Base-by-base conservation (phyloP, 2,888 invertebrate species). In the Phortica okadai region DNA sequence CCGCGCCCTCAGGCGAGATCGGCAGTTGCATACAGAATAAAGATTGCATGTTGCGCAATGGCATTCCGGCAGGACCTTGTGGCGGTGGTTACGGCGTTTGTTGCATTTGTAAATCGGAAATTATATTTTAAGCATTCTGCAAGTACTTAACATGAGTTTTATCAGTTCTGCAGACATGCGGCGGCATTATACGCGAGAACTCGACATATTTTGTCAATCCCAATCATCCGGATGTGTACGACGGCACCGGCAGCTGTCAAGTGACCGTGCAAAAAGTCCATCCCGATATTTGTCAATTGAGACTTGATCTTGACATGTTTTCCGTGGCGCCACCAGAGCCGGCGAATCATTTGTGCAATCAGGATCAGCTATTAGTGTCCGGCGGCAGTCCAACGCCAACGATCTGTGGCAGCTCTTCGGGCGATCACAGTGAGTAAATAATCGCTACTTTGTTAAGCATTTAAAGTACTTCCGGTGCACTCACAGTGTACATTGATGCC, bases 161-260 rank as follows among this genome's bases (percentile, higher is more conserved):
- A 62, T 11, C 44, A 97, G 97, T 96, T 89, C 93, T 96, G 89
- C 94, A 94, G 62, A 94, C 95, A 2, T 97, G 97, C 82, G 97
- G 96, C 0, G 95, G 95, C 73, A 93, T 94, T 0, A 95, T 95
- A 0, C 93, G 94, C 0, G 95, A 96, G 88, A 97, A 97, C 89
- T 95, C 95, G 1, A 97, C 97, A 0, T 96, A 97, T 87, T 97
- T 97, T 90, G 96, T 97, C 1, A 97, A 97, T 90, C 93, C 93
- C 1, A 96, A 95, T 78, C 96, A 96, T 91, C 97, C 97, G 0
- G 93, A 93, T 80, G 84, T 90, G 0, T 96, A 94, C 86, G 96
- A 97, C 82, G 95, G 94, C 0, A 95, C 95, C 0, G 95, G 96
- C 0, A 97, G 97, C 33, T 97, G 97, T 84, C 97, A 97, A 89